phyloP scores from a whole-genome alignment of 2,888 invertebrate genomes.

The Rhamnusium bicolor region DNA sequence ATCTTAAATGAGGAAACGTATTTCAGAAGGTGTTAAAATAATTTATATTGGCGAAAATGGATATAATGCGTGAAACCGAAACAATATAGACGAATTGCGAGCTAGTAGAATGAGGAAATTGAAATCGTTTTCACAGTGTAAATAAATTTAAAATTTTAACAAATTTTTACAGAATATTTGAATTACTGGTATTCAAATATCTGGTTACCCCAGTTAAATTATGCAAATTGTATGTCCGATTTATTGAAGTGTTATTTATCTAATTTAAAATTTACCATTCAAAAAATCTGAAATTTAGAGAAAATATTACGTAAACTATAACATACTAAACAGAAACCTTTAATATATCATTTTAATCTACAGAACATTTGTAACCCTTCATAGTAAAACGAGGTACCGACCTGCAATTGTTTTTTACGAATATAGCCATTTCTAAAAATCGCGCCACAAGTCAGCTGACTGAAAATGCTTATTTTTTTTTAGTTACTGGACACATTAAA shows the following conservation, averaged over 20 bases:
- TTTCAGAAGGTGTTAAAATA: slow-evolving; percentile 5
- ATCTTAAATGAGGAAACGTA: neutral
- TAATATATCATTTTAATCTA: too few species aligned
- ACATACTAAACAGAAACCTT: too few species aligned
- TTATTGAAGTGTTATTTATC: neutral
- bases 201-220: neutral
- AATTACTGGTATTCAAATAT: neutral
- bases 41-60: neutral
- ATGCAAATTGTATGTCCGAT: neutral
- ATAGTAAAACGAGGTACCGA: too few species aligned
- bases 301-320: too few species aligned
- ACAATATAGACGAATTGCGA: slow-evolving; percentile 1
- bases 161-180: slow-evolving; percentile 1
- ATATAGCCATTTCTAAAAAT: too few species aligned
- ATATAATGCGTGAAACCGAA: slow-evolving; percentile 1
- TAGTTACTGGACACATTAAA: too few species aligned
- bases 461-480: too few species aligned
- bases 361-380: too few species aligned
- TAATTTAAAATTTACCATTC: too few species aligned
- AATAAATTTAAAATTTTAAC: neutral
- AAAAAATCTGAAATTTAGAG: too few species aligned
- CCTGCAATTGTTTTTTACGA: too few species aligned
- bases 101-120: slow-evolving; percentile 9
- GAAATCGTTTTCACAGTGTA: neutral
- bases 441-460: too few species aligned